These are phyloP conservation scores for Holacanthella duospinosa DNA, from an alignment of 2,888 invertebrate species.

Conservation along the genomic window DNA sequence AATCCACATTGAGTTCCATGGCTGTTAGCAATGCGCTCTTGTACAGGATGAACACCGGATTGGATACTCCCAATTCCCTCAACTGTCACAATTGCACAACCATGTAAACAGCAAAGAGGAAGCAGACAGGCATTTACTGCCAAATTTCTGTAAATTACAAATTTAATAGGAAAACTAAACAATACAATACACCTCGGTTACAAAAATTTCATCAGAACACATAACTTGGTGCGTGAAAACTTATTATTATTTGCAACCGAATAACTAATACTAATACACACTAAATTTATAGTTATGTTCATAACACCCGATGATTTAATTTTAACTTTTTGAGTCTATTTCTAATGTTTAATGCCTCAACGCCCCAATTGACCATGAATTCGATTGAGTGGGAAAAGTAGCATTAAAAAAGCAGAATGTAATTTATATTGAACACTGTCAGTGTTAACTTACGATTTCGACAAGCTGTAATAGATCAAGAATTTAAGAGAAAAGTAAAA, in stretches of 20 bases:
- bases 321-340: too few relatives aligned
- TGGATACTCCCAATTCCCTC: conserved; percentile 52
- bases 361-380: too few relatives aligned
- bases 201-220: not conserved
- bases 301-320: too few relatives aligned
- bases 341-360: too few relatives aligned
- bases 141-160: conserved; percentile 60
- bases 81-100: conserved; percentile 78
- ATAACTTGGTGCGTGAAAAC: not conserved
- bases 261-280: too few relatives aligned
- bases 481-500: too few relatives aligned
- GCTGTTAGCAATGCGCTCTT: conserved; percentile 69
- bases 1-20: conserved; percentile 94
- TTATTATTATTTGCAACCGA: not conserved
- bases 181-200: not conserved
- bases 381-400: too few relatives aligned
- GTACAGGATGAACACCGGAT: not conserved
- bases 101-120: conserved; percentile 76
- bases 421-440: too few relatives aligned
- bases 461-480: too few relatives aligned
- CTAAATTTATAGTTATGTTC: too few relatives aligned
- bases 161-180: not conserved
- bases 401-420: too few relatives aligned
- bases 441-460: too few relatives aligned
- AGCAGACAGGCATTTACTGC: conserved; percentile 83